phyloP scores from a whole-genome alignment of 2,888 invertebrate species.

The Melinaea menophilus region DNA sequence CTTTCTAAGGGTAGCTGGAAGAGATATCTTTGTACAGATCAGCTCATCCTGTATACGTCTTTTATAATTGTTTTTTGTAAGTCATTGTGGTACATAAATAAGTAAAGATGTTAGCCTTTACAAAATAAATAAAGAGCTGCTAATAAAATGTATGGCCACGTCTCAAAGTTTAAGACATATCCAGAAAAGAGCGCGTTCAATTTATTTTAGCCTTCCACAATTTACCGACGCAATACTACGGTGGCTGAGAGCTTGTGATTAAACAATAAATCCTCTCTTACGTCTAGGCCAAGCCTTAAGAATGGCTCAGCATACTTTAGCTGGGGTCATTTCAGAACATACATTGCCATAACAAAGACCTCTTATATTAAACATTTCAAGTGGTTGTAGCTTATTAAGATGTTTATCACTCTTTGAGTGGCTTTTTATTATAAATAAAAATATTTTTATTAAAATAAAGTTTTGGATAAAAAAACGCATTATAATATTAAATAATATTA shows the following conservation, averaged over 20 bases:
- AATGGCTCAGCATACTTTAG: slow-evolving; percentile 36
- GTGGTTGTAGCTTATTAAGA: slow-evolving; percentile 27
- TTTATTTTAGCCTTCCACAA: slow-evolving; percentile 52
- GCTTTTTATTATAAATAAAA: background rate
- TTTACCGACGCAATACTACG: slow-evolving; percentile 67
- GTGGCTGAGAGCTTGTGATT: slow-evolving; percentile 68
- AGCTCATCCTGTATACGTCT: no score
- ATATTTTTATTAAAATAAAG: background rate
- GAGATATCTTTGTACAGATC: no score
- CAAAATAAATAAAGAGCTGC: no score
- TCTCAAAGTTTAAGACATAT: slow-evolving; percentile 22
- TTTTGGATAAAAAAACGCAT: background rate
- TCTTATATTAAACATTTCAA: slow-evolving; percentile 19
- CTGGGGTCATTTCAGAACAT: slow-evolving; percentile 26
- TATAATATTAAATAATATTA: no score
- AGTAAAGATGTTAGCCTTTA: no score
- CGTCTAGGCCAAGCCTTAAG: slow-evolving; percentile 35
- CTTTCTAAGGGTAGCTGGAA: no score
- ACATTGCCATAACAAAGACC: slow-evolving; percentile 25
- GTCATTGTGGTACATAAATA: no score
- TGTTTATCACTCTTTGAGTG: slow-evolving; percentile 21
- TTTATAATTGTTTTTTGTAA: no score
- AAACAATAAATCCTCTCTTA: slow-evolving; percentile 66
- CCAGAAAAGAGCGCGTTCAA: slow-evolving; percentile 31
- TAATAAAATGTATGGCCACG: background rate